phyloP scores from a whole-genome alignment of 2,888 invertebrate genomes.

The Hypomecis atomaria region DNA sequence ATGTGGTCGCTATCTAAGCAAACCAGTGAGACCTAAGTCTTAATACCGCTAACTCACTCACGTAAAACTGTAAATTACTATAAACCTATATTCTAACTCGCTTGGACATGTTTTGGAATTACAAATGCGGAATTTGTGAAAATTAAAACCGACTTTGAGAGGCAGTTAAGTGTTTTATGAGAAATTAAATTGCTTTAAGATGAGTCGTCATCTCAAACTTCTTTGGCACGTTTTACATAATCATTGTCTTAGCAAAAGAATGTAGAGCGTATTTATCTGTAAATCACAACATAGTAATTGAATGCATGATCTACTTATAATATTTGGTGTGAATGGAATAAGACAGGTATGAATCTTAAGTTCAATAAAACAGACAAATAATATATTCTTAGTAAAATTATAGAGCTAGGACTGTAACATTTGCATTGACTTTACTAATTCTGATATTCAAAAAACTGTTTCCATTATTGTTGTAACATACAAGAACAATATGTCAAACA shows the following conservation, averaged over 20 bases:
- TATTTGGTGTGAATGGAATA: too few species aligned
- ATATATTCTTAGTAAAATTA: too few species aligned
- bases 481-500: too few species aligned
- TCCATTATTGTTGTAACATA: too few species aligned
- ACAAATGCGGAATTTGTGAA: slow-evolving; percentile 9
- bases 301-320: too few species aligned
- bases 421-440: too few species aligned
- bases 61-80: slow-evolving; percentile 18
- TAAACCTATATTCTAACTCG: slow-evolving; percentile 26
- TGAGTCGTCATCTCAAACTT: not conserved
- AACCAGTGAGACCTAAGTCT: slow-evolving; percentile 17
- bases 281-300: too few species aligned
- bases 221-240: not conserved
- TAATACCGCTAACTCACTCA: slow-evolving; percentile 9
- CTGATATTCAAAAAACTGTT: too few species aligned
- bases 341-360: too few species aligned
- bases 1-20: slow-evolving; percentile 7
- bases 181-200: not conserved
- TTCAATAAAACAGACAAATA: too few species aligned
- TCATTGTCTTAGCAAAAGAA: not conserved
- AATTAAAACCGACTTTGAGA: not conserved
- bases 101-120: slow-evolving; percentile 1
- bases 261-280: too few species aligned
- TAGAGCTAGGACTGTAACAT: too few species aligned
- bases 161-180: slow-evolving; percentile 1